Conservation (phyloP, 1,140 invertebrate genomes). For the Achatina immaculata region DNA sequence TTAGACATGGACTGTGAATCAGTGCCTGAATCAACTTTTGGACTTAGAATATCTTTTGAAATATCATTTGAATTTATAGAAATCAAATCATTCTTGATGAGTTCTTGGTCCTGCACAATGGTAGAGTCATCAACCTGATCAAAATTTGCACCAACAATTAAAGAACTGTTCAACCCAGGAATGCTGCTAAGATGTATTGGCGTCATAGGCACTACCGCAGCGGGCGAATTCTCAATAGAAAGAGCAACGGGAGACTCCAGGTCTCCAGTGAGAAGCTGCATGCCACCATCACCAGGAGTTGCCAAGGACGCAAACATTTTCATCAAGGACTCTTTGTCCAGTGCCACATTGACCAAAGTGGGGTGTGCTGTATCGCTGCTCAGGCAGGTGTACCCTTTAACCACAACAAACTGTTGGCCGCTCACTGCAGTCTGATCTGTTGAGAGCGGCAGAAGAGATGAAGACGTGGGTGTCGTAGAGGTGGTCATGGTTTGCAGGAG, state of each 20-base stretch:
- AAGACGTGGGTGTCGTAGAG: neutral
- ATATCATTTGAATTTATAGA: neutral
- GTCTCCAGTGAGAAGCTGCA: neutral
- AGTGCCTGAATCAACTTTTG: neutral
- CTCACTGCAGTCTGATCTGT: neutral
- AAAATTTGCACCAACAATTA: neutral
- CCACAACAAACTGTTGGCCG: slow-evolving; percentile 23
- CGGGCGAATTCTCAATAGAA: neutral
- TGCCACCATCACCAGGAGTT: neutral
- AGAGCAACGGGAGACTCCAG: neutral
- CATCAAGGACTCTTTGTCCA: slow-evolving; percentile 32
- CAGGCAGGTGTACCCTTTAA: slow-evolving; percentile 32
- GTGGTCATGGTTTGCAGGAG: neutral
- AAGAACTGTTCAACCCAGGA: neutral
- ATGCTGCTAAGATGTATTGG: neutral
- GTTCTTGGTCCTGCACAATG: neutral
- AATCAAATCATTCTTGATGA: neutral
- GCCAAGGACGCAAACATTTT: slow-evolving; percentile 24
- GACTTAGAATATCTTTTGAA: neutral
- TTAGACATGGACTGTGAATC: neutral
- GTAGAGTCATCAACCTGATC: neutral
- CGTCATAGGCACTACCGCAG: neutral
- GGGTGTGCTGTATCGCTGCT: slow-evolving; percentile 14
- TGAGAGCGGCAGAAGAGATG: neutral
- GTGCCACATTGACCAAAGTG: slow-evolving; percentile 31